Evolutionary conservation across 1,140 invertebrate species (phyloP), one percentile per base, ranked within the genome.

Genomic region (Pomacea maculata): DNA sequence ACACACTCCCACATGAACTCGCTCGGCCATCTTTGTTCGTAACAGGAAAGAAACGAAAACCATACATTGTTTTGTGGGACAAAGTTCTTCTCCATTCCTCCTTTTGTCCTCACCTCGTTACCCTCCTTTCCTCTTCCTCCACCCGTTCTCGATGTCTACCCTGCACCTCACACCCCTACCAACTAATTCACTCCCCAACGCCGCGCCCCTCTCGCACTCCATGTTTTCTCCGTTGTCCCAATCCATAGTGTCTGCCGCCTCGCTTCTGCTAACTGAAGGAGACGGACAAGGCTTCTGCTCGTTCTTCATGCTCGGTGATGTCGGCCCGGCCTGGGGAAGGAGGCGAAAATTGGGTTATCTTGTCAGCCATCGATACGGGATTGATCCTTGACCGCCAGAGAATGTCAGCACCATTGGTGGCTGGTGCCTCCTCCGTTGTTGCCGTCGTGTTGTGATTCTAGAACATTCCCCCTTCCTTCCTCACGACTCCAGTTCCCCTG

Each of bases 281-380:
- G 67, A n/a, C 67, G 67, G 67, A 70, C 29, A 21, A 70, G 29
- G 67, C 12, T 70, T 70, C 4, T 12, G 21, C 21, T n/a, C 67
- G 67, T 12, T 70, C 21, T n/a, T 12, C 67, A 70, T 11, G n/a
- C 21, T 70, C 12, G 6, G 67, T 11, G 29, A 11, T 25, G n/a
- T n/a, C 21, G 5, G 67, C 21, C 29, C 67, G 67, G 67, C 11
- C 57, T 8, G 17, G 71, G 71, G 29, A 52, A 6, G 71, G 71
- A 73, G 71, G 71, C 71, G 71, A 73, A 75, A 75, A 75, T 75
- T 75, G 73, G 73, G 73, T 75, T 75, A 75, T 75, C 73, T 75
- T 75, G 73, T 75, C 73, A 55, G 73, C 73, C 73, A 75, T 75
- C 73, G 73, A 75, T 75, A 75, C 45, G 73, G 73, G 52, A 75